Percentiles rank a stretch among this genome's conserved stretches.
phyloP scores from a whole-genome alignment of 2,113 vertebrate species.

The Poeciliopsis retropinna region DNA sequence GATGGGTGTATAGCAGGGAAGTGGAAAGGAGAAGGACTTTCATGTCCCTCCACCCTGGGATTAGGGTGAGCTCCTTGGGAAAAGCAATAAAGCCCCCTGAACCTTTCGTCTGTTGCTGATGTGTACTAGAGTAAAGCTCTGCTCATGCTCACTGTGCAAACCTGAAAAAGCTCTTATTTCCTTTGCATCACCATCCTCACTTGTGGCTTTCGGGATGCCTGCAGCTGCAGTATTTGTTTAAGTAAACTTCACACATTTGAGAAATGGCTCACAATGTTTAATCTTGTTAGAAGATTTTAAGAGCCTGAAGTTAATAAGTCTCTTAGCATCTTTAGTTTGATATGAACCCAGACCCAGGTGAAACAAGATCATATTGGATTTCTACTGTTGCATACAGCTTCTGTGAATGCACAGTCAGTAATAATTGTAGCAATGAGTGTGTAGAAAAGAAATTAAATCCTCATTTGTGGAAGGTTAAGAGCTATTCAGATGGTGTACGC shows the following conservation, averaged over 20 bases:
- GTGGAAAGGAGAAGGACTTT: conserved; percentile 64
- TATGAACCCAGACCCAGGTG: not conserved
- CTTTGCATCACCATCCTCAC: conserved; percentile 52
- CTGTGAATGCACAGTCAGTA: no score
- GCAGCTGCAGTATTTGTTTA: conserved; percentile 2
- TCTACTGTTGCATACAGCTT: no score
- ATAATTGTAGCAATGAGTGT: no score
- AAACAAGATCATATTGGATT: no score
- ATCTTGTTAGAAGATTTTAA: not conserved
- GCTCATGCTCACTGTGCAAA: conserved; percentile 52
- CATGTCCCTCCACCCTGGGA: conserved; percentile 69
- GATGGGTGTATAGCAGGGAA: conserved; percentile 56
- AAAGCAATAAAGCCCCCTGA: conserved; percentile 67
- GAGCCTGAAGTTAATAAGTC: not conserved
- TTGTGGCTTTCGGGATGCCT: conserved; percentile 38
- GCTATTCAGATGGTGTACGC: no score
- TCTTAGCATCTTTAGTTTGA: no score
- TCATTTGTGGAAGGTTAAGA: no score
- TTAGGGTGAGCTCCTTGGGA: conserved; percentile 64
- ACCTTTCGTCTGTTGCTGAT: conserved; percentile 56
- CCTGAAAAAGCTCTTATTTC: conserved; percentile 69
- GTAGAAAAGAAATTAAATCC: no score
- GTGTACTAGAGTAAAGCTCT: conserved; percentile 63
- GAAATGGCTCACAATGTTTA: not conserved
- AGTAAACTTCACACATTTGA: not conserved